A percentile compares a stretch with the other conserved stretches of the same genome.
Conservation (phyloP, 2,113 vertebrate genomes). For the Anhinga anhinga region DNA sequence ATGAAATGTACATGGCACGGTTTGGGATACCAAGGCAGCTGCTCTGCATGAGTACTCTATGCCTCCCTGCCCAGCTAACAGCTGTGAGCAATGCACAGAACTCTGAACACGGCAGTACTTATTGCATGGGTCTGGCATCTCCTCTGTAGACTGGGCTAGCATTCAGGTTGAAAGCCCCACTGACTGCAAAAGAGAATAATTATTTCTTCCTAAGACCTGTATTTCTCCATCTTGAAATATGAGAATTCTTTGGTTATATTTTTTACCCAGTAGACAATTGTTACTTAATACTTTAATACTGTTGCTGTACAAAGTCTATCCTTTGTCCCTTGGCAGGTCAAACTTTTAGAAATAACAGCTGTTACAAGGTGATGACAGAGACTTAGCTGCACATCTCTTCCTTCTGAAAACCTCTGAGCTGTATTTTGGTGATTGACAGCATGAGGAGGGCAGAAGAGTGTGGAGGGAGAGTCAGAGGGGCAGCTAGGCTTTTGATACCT, state of each 20-base stretch:
- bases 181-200: neutral
- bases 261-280: neutral
- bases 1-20: neutral
- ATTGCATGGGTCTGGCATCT: neutral
- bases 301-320: neutral
- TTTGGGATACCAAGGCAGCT: neutral
- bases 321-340: constrained; percentile 4
- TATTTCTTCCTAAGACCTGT: neutral
- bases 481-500: neutral
- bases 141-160: neutral
- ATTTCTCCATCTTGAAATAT: neutral
- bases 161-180: neutral
- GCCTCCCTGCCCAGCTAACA: neutral
- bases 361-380: constrained; percentile 17
- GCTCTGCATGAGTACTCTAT: neutral
- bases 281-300: constrained; percentile 9
- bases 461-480: neutral
- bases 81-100: neutral
- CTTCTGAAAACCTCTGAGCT: constrained; percentile 5
- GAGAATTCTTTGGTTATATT: neutral
- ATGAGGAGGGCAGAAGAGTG: neutral
- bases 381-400: neutral
- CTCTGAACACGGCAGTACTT: neutral
- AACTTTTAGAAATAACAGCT: constrained; percentile 10
- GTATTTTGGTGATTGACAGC: neutral